These are phyloP conservation scores for Drosophila nigricruria DNA, from an alignment of 2,888 invertebrate species.

Conservation along the genomic window DNA sequence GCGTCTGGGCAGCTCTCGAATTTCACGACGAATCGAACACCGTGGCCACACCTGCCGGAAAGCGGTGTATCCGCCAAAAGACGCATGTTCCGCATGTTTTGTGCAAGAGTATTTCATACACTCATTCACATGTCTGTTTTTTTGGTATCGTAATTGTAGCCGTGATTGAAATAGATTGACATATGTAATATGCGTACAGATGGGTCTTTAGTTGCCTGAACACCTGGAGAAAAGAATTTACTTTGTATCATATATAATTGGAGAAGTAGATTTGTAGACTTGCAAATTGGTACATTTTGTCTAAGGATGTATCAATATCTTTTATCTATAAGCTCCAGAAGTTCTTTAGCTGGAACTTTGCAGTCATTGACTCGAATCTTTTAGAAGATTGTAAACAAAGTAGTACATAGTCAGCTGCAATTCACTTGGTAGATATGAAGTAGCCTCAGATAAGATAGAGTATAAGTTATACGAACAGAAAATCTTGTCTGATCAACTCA, in stretches of 20 bases:
- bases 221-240: no score
- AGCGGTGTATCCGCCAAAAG: slow-evolving; percentile 21
- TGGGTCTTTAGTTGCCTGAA: neutral
- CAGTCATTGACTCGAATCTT: neutral
- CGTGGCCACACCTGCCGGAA: slow-evolving; percentile 69
- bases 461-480: no score
- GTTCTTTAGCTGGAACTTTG: neutral
- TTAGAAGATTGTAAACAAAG: no score
- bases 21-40: slow-evolving; percentile 49
- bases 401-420: no score
- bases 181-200: neutral
- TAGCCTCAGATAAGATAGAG: no score
- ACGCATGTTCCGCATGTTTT: slow-evolving; percentile 1
- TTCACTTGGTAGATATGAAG: no score
- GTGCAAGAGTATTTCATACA: neutral
- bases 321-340: neutral
- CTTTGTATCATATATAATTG: no score
- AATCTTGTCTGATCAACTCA: neutral
- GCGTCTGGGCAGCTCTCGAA: slow-evolving; percentile 29
- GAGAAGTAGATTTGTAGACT: no score
- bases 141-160: slow-evolving; percentile 7
- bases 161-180: slow-evolving; percentile 11
- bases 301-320: no score
- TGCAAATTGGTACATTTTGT: no score
- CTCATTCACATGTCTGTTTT: neutral